These are phyloP conservation scores for Podocnemis expansa DNA, from an alignment of 2,113 vertebrate genomes.

Conservation along the genomic window DNA sequence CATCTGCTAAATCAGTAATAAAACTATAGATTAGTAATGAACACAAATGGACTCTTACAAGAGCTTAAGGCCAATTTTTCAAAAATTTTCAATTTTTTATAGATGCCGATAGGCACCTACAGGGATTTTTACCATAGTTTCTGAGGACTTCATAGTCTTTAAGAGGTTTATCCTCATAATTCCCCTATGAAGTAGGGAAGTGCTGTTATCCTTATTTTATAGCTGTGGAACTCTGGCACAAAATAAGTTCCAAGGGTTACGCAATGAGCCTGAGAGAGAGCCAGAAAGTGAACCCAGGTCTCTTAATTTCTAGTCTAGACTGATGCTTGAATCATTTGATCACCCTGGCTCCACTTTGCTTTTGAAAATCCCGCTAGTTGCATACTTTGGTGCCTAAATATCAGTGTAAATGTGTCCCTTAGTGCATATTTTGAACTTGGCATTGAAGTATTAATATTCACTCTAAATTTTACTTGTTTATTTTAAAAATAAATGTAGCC, in stretches of 20 bases:
- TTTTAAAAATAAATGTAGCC: not conserved
- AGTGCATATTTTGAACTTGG: not conserved
- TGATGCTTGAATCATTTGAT: not conserved
- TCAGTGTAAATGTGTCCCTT: not conserved
- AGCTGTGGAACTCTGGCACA: not conserved
- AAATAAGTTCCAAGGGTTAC: not conserved
- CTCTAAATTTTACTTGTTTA: not conserved
- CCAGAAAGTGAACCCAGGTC: not conserved
- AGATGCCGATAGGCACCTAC: not conserved
- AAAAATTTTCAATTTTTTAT: not conserved
- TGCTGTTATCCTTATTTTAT: not conserved
- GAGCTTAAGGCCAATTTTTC: not conserved
- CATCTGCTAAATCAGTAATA: constrained; percentile 36
- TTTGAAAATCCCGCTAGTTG: not conserved
- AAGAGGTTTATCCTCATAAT: not conserved
- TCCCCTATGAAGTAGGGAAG: not conserved
- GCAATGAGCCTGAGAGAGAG: not conserved
- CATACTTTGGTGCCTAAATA: not conserved
- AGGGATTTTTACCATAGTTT: not conserved
- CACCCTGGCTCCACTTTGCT: not conserved
- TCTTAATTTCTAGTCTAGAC: not conserved
- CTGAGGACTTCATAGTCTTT: not conserved
- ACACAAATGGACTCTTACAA: not conserved
- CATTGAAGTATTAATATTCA: not conserved
- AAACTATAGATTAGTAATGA: constrained; percentile 34